Evolutionary conservation across 2,888 invertebrate genomes (phyloP).

Genomic region (Sisyra nigra): DNA sequence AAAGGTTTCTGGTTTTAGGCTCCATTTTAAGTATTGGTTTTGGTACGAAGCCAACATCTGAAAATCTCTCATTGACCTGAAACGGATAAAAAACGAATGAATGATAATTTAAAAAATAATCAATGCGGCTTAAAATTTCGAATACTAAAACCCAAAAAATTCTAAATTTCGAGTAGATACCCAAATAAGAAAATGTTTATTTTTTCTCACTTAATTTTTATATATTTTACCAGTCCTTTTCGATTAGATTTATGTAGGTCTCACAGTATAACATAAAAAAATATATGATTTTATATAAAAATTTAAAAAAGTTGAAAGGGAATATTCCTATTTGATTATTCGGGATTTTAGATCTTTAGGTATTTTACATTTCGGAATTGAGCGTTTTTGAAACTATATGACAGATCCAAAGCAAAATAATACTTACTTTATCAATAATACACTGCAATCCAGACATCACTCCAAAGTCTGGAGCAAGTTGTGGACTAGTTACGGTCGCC

Average conservation of each 20-base stretch:
- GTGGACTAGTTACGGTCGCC: constrained; percentile 60
- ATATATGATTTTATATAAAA: too few relatives aligned
- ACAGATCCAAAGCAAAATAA: constrained; percentile 7
- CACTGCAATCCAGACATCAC: constrained; percentile 83
- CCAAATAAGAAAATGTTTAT: too few relatives aligned
- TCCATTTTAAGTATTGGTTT: constrained; percentile 74
- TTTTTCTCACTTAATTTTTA: too few relatives aligned
- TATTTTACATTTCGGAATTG: too few relatives aligned
- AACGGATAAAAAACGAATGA: too few relatives aligned
- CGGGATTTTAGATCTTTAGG: too few relatives aligned
- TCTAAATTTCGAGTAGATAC: too few relatives aligned
- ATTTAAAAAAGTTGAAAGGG: too few relatives aligned
- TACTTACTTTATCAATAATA: constrained; percentile 60
- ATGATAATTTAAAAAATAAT: not conserved
- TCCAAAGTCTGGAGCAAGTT: constrained; percentile 74
- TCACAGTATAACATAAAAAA: too few relatives aligned
- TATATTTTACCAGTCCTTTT: not conserved
- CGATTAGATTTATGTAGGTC: not conserved
- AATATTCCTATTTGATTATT: too few relatives aligned
- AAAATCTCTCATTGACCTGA: constrained; percentile 65
- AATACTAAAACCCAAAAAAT: constrained; percentile 1
- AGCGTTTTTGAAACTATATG: too few relatives aligned
- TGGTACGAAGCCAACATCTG: constrained; percentile 73
- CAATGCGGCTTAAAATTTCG: not conserved
- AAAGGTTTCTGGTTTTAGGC: constrained; percentile 64